Evolutionary conservation across 2,888 invertebrate genomes (phyloP), one percentile per base, ranked within the genome.

Genomic region (Andrena chrysosceles): DNA sequence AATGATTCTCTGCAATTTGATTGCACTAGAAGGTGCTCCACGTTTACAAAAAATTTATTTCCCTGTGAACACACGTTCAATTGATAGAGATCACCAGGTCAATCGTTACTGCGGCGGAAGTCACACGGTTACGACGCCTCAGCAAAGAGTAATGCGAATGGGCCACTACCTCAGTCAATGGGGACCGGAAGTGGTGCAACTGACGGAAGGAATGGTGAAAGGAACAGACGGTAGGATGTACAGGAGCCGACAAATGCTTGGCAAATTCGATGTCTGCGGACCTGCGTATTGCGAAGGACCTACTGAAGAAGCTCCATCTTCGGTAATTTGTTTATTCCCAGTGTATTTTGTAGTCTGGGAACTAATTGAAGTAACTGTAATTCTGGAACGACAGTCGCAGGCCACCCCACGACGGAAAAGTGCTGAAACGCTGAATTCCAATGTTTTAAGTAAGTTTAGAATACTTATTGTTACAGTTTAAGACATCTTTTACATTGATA

Each of bases 61-160:
- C 23, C 8, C 8, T 52, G 7, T 20, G 7, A 13, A 42, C 52
- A 49, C 26, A 0, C 6, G 0, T 59, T 66, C 49, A 3, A 62
- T 54, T 29, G 26, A 33, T 59, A 93, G 93, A 56, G 94, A 94
- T 86, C 94, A 96, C 88, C 91, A 96, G 1, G 96, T 96, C 92
- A 96, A 96, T 93, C 96, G 97, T 0, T 97, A 97, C 92, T 97
- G 97, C 86, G 97, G 97, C 33, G 97, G 97, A 0, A 96, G 96
- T 77, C 97, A 97, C 92, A 97, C 97, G 0, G 94, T 95, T 13
- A 96, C 97, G 23, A 96, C 96, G 0, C 95, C 97, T 0, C 96
- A 96, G 80, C 97, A 97, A 91, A 95, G 96, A 83, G 95, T 97
- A n/a, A 95, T 95, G 10, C 94, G 96, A 8, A 91, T 95, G 64